phyloP scores from a whole-genome alignment of 2,113 vertebrate genomes.

The Mastomys coucha region DNA sequence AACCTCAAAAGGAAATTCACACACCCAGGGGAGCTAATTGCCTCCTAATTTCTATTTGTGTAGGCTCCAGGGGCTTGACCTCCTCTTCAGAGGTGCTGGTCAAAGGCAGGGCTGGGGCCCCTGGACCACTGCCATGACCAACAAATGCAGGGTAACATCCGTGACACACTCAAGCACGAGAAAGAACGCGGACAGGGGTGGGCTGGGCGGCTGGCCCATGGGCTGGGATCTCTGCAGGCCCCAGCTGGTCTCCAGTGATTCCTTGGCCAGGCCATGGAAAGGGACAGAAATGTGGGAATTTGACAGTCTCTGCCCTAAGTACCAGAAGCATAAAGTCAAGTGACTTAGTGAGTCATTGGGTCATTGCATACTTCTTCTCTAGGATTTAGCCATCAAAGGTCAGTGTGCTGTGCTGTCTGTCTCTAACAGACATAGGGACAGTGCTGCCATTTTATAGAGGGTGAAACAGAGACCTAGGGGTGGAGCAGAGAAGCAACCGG shows the following conservation, averaged over 20 bases:
- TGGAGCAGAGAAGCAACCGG: neutral
- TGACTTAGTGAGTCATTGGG: accelerated
- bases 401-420: neutral
- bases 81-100: constrained; percentile 71
- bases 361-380: neutral
- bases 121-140: constrained; percentile 81
- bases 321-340: neutral
- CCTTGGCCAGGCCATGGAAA: neutral
- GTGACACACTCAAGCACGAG: constrained; percentile 69
- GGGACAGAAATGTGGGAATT: constrained; percentile 25
- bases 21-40: constrained; percentile 74
- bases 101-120: constrained; percentile 78
- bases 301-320: accelerated
- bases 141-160: constrained; percentile 83
- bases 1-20: constrained; percentile 77
- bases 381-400: neutral
- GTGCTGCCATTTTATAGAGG: neutral
- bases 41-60: constrained; percentile 81
- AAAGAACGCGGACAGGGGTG: neutral
- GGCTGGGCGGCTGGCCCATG: neutral
- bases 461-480: neutral
- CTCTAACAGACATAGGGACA: neutral
- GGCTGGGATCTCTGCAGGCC: constrained; percentile 43
- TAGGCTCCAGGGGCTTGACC: constrained; percentile 64
- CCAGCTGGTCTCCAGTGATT: constrained; percentile 17